phyloP scores from a whole-genome alignment of 2,888 invertebrate species.

The Drosophila affinis region DNA sequence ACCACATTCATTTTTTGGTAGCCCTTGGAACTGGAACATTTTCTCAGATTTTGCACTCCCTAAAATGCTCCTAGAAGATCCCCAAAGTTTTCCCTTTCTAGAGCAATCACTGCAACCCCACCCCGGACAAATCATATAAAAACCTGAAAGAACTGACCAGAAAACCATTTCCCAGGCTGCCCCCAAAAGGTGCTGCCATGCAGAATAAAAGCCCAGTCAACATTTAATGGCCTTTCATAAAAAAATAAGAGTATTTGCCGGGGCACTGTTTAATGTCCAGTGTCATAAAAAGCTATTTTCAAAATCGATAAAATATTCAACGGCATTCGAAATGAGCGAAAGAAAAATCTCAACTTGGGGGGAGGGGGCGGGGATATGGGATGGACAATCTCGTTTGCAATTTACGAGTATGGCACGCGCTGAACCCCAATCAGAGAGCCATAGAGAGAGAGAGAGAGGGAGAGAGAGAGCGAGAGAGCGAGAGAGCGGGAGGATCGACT shows the following conservation, averaged over 20 bases:
- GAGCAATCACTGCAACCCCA: not conserved
- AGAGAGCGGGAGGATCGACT: conserved; percentile 1
- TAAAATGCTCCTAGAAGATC: not conserved
- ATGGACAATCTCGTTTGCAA: conserved; percentile 24
- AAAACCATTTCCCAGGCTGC: not conserved
- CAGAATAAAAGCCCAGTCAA: conserved; percentile 5
- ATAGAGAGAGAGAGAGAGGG: too few relatives aligned
- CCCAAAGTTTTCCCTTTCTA: not conserved
- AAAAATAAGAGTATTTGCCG: conserved; percentile 16
- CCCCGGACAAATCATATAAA: not conserved
- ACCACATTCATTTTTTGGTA: too few relatives aligned
- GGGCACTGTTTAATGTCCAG: conserved; percentile 38
- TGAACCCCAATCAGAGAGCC: conserved; percentile 24
- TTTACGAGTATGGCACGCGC: conserved; percentile 61
- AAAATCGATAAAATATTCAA: conserved; percentile 39
- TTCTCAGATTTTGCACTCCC: not conserved
- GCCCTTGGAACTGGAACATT: too few relatives aligned
- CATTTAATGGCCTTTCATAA: conserved; percentile 31
- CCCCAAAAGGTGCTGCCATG: not conserved
- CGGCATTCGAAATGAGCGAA: conserved; percentile 16
- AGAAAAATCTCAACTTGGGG: conserved; percentile 19
- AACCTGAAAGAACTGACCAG: not conserved
- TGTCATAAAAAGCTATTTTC: conserved; percentile 53
- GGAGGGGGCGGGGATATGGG: not conserved
- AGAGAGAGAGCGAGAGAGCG: conserved; percentile 7